Evolutionary conservation across 2,113 vertebrate species (phyloP), one percentile per base, ranked within the genome.

Genomic region (Ammospiza caudacuta): DNA sequence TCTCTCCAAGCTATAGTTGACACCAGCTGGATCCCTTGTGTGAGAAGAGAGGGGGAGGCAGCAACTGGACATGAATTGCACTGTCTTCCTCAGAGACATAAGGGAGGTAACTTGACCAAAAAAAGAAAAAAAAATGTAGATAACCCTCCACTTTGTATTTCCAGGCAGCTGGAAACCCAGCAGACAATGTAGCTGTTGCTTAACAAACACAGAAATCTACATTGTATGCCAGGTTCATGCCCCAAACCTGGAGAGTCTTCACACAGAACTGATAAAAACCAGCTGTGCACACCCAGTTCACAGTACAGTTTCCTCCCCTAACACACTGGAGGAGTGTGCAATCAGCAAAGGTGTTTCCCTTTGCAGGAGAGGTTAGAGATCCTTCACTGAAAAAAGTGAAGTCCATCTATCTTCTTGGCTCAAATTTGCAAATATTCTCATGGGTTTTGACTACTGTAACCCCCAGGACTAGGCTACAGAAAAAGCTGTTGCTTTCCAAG

Each of bases 101-200:
- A 47, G 20, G 39, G 22, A 89, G 41, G 27, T 81, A 80, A 76
- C 28, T 76, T 74, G 15, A 86, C 22, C 5, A 31, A 83, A 80
- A 90, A 89, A 73, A 46, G 8, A 75, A 35, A 9, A 43, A 35
- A 33, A 62, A 24, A 0, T 7, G 86, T 47, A 63, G 87, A 88
- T 11, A 72, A 61, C 46, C 67, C 91, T 81, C 93, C 75, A 95
- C 74, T 96, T 97, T 35, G 89, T 69, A 95, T 96, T 98, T 98
- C 97, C 98, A 98, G 98, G 98, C 97, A 98, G 98, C 99, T 98
- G 98, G 99, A 99, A 99, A 99, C 99, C 99, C 99, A 99, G 99
- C 99, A 99, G 99, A 99, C 99, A 99, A 99, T 99, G 99, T 99
- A 99, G 99, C 99, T 99, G 99, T 99, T 99, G 98, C 98, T 98